Evolutionary conservation across 2,113 vertebrate genomes (phyloP), one percentile per base, ranked within the genome.

Genomic region (Sigmodon hispidus): DNA sequence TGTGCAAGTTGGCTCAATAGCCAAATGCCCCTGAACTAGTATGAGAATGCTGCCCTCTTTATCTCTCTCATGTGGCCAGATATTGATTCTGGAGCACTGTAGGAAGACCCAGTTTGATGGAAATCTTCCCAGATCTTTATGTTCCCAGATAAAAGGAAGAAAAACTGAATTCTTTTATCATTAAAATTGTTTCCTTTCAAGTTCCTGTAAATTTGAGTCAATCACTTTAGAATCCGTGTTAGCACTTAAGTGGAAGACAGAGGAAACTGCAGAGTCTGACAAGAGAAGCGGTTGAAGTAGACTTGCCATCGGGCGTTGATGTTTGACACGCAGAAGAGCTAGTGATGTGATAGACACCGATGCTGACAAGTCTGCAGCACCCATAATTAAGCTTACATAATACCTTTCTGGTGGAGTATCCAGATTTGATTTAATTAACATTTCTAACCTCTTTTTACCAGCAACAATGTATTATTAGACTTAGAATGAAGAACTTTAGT

Each of bases 321-420:
- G 92, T 80, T 79, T 96, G 97, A 96, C 96, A 96, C 50, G 83
- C 59, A 73, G 76, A 80, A 85, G 91, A 84, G 73, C 72, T 84
- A 24, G 61, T 4, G 81, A 96, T 89, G 48, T 57, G 90, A 93
- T 90, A 96, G 95, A 83, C 81, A 69, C 85, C 75, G 65, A 87
- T 59, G 93, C 61, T 16, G 94, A 61, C 79, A 96, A 95, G 73
- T 96, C 96, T 96, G 96, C 96, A 96, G 96, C 97, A 80, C 11
- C 92, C 83, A 95, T 89, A 96, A 96, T 96, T 75, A 95, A 85
- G 93, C 97, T 97, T 97, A 92, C 91, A 65, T 97, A 97, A 97
- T 70, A 84, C 90, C 77, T 91, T 72, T 73, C 89, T 91, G 90
- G 84, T 76, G 72, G 85, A 96, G 29, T 52, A 80, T 59, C 93